phyloP scores from a whole-genome alignment of 37 sponge, comb jelly and placozoan genomes.

The Amphimedon queenslandica region DNA sequence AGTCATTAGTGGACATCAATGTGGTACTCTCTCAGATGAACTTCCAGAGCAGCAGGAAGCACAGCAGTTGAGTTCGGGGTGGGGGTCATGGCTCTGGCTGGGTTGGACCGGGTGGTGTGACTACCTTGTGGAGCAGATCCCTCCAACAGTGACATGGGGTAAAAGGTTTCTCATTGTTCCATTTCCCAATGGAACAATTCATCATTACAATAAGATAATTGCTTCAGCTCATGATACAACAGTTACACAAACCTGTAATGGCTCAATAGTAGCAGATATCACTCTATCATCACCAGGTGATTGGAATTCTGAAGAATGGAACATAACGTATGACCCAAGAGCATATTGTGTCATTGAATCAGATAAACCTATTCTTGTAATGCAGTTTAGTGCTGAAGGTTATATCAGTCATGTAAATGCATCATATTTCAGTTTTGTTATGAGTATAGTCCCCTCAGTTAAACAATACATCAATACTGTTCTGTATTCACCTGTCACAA shows the following conservation, averaged over 20 bases:
- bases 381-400: slow-evolving; percentile 23
- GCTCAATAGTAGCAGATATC: neutral
- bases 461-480: slow-evolving; percentile 50
- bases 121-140: slow-evolving; percentile 41
- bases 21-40: neutral
- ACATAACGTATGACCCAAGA: neutral
- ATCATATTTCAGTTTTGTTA: too few relatives aligned
- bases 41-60: too few relatives aligned
- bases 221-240: slow-evolving; percentile 25
- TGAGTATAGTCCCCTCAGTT: slow-evolving; percentile 59
- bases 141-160: slow-evolving; percentile 63
- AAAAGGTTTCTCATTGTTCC: slow-evolving; percentile 30
- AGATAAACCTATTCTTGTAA: slow-evolving; percentile 31
- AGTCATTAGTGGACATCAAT: slow-evolving; percentile 18
- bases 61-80: too few relatives aligned
- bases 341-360: slow-evolving; percentile 40
- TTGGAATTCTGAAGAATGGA: slow-evolving; percentile 8
- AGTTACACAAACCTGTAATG: slow-evolving; percentile 15
- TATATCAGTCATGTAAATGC: slow-evolving; percentile 6
- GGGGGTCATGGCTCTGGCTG: slow-evolving; percentile 24
- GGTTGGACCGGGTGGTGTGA: slow-evolving; percentile 44
- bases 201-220: slow-evolving; percentile 25
- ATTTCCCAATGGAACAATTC: slow-evolving; percentile 9
- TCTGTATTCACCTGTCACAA: neutral
- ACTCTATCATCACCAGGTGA: neutral